Evolutionary conservation across 1,140 invertebrate genomes (phyloP).

Genomic region (Sinella curviseta): DNA sequence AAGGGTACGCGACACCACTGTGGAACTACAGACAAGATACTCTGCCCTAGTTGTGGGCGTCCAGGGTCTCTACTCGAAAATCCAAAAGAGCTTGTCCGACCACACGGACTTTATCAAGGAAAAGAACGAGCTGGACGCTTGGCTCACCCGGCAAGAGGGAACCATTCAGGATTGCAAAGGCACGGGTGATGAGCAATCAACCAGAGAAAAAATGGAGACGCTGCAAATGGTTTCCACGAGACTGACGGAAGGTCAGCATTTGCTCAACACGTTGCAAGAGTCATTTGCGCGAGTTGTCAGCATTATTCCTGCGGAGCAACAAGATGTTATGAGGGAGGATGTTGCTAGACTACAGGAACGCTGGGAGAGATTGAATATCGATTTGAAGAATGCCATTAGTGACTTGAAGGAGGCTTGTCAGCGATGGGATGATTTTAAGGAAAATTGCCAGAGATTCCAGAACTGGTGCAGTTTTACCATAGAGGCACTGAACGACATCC

Average conservation of each 20-base stretch:
- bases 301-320: constrained; percentile 74
- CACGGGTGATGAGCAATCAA: constrained; percentile 72
- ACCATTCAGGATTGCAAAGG: constrained; percentile 78
- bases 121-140: constrained; percentile 76
- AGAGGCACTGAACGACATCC: constrained; percentile 61
- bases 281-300: constrained; percentile 81
- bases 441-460: constrained; percentile 67
- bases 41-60: constrained; percentile 73
- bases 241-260: constrained; percentile 81
- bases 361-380: constrained; percentile 80
- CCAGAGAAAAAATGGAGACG: constrained; percentile 82
- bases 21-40: constrained; percentile 77
- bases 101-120: constrained; percentile 85
- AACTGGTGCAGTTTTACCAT: constrained; percentile 71
- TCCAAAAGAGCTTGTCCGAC: constrained; percentile 84
- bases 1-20: constrained; percentile 79
- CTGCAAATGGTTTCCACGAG: constrained; percentile 66
- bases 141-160: constrained; percentile 74
- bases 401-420: constrained; percentile 70
- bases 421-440: constrained; percentile 79
- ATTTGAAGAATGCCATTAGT: constrained; percentile 73
- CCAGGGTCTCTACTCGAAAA: constrained; percentile 72
- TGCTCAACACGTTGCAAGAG: constrained; percentile 75
- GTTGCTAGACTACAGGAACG: constrained; percentile 72
- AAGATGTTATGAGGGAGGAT: constrained; percentile 71